Conservation (phyloP, 2,888 invertebrate species). For the Diaphora mendica region DNA sequence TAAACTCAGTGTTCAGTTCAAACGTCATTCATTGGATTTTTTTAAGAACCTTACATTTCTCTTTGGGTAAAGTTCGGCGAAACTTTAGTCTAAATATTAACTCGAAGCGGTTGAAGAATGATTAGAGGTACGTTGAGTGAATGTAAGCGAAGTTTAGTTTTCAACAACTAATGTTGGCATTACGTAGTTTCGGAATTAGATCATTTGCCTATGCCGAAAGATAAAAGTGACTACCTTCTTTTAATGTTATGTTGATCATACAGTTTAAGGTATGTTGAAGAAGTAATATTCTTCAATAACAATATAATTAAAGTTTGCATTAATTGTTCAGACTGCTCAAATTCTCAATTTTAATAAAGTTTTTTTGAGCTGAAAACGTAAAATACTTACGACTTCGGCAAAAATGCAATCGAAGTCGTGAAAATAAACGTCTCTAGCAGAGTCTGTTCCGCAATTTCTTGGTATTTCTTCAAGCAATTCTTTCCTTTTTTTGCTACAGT, state of each 20-base stretch:
- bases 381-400: too few species aligned
- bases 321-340: neutral
- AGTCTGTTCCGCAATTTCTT: constrained; percentile 50
- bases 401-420: constrained; percentile 46
- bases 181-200: constrained; percentile 6
- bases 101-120: constrained; percentile 19
- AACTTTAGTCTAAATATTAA: constrained; percentile 38
- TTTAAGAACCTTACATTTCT: neutral
- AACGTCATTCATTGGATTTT: neutral
- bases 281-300: neutral
- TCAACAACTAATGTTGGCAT: constrained; percentile 21
- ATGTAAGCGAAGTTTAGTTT: constrained; percentile 24
- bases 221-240: constrained; percentile 22
- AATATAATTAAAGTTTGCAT: neutral
- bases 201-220: neutral
- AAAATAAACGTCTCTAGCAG: constrained; percentile 66
- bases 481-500: constrained; percentile 4
- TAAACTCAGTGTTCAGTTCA: neutral
- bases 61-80: constrained; percentile 27
- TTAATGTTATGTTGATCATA: constrained; percentile 5
- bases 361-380: too few species aligned
- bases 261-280: neutral
- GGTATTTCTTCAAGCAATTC: constrained; percentile 47
- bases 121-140: constrained; percentile 21
- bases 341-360: too few species aligned